phyloP scores from a whole-genome alignment of 2,888 invertebrate genomes.

The Epistrophe eligans region DNA sequence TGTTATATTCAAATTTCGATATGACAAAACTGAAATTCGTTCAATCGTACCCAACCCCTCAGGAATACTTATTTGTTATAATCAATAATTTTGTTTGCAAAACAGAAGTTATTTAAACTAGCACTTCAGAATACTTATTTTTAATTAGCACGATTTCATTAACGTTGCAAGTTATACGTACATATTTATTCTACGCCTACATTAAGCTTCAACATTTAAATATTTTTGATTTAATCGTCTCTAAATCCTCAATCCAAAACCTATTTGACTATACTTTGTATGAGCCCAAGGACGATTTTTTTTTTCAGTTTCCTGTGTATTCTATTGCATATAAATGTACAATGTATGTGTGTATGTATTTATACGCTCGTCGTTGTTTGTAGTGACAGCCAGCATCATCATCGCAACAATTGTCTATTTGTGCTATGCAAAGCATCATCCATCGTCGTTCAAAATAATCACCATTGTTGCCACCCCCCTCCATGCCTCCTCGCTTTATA shows the following conservation, averaged over 20 bases:
- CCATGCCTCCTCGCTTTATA: neutral
- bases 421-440: slow-evolving; percentile 42
- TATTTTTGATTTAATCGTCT: neutral
- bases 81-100: no score
- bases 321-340: slow-evolving; percentile 2
- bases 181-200: neutral
- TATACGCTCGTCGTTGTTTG: neutral
- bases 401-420: slow-evolving; percentile 51
- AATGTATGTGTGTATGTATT: neutral
- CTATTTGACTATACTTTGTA: neutral
- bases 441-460: slow-evolving; percentile 47
- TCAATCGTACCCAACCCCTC: no score
- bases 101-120: no score
- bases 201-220: neutral
- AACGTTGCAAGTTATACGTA: neutral
- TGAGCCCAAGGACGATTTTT: slow-evolving; percentile 30
- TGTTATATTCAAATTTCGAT: no score
- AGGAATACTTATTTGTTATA: no score
- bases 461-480: neutral
- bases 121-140: no score
- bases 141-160: neutral
- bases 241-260: slow-evolving; percentile 7
- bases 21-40: no score
- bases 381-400: slow-evolving; percentile 33
- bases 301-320: neutral